Evolutionary conservation across 1,140 invertebrate species (phyloP).

Genomic region (Hesperophylax magnus): DNA sequence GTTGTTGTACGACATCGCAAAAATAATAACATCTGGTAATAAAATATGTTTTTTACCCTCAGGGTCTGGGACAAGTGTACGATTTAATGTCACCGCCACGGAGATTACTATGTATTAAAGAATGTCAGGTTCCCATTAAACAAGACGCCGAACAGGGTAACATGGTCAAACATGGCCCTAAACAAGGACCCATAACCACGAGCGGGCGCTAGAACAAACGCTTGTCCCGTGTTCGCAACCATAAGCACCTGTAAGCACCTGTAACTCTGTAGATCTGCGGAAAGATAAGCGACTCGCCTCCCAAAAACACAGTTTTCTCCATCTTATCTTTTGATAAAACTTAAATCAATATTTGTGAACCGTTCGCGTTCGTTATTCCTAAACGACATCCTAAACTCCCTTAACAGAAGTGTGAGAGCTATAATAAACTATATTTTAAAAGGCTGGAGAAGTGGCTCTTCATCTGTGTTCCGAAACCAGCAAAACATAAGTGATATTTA

Average conservation of each 20-base stretch:
- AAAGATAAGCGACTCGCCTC: constrained; percentile 30
- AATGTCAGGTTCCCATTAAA: no score
- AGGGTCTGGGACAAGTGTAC: neutral
- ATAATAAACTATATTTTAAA: constrained; percentile 15
- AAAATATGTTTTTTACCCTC: constrained; percentile 20
- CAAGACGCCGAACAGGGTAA: no score
- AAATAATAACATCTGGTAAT: constrained; percentile 12
- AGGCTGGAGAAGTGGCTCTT: no score
- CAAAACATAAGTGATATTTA: no score
- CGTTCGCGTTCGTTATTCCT: neutral
- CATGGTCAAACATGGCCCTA: neutral
- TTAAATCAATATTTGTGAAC: constrained; percentile 37
- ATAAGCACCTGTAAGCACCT: constrained; percentile 46
- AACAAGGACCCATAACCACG: constrained; percentile 16
- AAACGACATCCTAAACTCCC: neutral
- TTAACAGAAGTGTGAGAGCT: constrained; percentile 21
- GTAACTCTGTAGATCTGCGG: constrained; percentile 38
- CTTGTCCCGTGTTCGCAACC: constrained; percentile 15
- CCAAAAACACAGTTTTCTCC: constrained; percentile 41
- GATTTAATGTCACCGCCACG: constrained; percentile 19
- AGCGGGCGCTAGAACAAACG: constrained; percentile 31
- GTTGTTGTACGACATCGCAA: constrained; percentile 23
- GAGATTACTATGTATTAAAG: no score
- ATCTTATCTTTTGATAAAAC: constrained; percentile 39
- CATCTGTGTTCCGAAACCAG: no score